Conservation (phyloP, 2,113 vertebrate genomes). For the Serilophus lunatus region DNA sequence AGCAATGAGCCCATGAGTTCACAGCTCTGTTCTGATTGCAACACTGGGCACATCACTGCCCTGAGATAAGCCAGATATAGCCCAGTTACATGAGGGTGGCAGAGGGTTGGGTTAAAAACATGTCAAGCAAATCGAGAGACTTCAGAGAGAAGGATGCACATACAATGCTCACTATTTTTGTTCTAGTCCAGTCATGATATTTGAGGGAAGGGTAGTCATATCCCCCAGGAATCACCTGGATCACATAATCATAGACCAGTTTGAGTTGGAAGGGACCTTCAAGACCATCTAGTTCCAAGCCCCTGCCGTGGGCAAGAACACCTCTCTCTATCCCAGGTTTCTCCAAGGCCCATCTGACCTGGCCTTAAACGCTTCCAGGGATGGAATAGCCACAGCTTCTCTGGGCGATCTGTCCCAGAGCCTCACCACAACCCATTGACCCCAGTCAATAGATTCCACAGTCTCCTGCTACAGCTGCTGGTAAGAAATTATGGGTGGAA, state of each 20-base stretch:
- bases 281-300: too few species aligned
- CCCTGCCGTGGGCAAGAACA: too few species aligned
- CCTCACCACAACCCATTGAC: background rate
- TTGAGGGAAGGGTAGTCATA: background rate
- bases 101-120: background rate
- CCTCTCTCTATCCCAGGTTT: too few species aligned
- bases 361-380: too few species aligned
- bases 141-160: background rate
- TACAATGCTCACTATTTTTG: background rate
- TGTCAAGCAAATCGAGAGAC: too few species aligned
- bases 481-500: background rate
- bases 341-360: too few species aligned
- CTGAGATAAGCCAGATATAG: background rate
- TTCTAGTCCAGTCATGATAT: background rate
- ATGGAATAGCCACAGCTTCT: too few species aligned
- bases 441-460: background rate
- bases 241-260: too few species aligned
- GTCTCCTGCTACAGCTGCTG: background rate
- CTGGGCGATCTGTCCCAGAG: fast-evolving
- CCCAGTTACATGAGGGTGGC: background rate
- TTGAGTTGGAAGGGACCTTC: too few species aligned
- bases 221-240: too few species aligned
- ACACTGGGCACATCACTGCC: background rate
- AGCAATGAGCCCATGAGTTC: background rate
- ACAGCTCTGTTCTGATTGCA: background rate